Percentiles rank a stretch among this genome's conserved stretches.
phyloP scores from a whole-genome alignment of 2,113 vertebrate species.

The zebrafish (Danio rerio) region GRCz12tu NC_133185.1:40214501-40215000 shows the following conservation, averaged over 20 bases:
- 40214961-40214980: too few relatives aligned
- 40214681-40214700: conserved; percentile 54
- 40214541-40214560: conserved; percentile 25
- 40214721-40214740: background rate
- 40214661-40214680: conserved; percentile 58
- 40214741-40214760: background rate
- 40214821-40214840: too few relatives aligned
- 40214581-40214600: background rate
- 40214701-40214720: background rate
- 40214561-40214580: conserved; percentile 35
- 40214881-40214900: too few relatives aligned
- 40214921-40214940: too few relatives aligned
- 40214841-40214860: too few relatives aligned
- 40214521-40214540: conserved; percentile 31
- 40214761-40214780: too few relatives aligned
- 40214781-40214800: background rate
- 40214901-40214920: too few relatives aligned
- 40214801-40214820: too few relatives aligned
- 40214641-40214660: conserved; percentile 23
- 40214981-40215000: too few relatives aligned
- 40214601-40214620: conserved; percentile 30
- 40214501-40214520: conserved; percentile 32
- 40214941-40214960: too few relatives aligned
- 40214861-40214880: too few relatives aligned
- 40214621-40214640: conserved; percentile 12